Evolutionary conservation across 2,797 vertebrate genomes (phyloP), one percentile per base, ranked within the genome.

Genomic region (Helicolenus hilgendorfi): DNA sequence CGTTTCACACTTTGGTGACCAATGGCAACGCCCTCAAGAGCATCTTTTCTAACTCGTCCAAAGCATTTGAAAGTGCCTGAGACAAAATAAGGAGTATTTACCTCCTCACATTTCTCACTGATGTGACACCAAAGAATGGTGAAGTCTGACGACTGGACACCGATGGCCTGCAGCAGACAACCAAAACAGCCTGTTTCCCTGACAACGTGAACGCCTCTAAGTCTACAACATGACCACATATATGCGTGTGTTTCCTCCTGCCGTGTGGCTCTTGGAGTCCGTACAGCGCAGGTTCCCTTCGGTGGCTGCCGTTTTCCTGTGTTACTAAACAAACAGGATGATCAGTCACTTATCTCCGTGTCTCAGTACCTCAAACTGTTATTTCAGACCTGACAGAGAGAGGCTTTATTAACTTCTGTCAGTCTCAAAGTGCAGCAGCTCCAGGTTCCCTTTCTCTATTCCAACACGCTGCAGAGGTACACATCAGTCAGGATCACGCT

Each of bases 241-340:
- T 77, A 55, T 35, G 55, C 69, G 41, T 59, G 76, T 59, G 26
- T 74, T 59, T 72, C 36, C 27, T 69, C 15, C 11, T 72, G 62
- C 29, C 63, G 49, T 69, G 77, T 45, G 45, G 22, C 11, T 53
- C 9, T 20, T 4, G 15, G 24, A 36, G 72, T 85, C 69, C n/a
- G 55, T 53, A 22, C 7, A 58, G 15, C 18, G 18, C 67, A 33
- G 55, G 53, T 45, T 76, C 88, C 80, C 69, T 22, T 29, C 3
- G 4, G 58, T 69, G 68, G 76, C 45, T 65, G 60, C 73, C 11
- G 9, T 84, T 92, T 89, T 83, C 87, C 81, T 65, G 22, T 73
- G 38, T 67, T 75, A 24, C 91, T 80, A 81, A 90, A 77, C 79
- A 81, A 94, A 92, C 90, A 93, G 91, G 91, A 93, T 85, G 89